Percentiles rank a stretch among this genome's conserved stretches.
phyloP scores from a whole-genome alignment of 2,888 invertebrate species.

The Scaptomyza tumidula region DNA sequence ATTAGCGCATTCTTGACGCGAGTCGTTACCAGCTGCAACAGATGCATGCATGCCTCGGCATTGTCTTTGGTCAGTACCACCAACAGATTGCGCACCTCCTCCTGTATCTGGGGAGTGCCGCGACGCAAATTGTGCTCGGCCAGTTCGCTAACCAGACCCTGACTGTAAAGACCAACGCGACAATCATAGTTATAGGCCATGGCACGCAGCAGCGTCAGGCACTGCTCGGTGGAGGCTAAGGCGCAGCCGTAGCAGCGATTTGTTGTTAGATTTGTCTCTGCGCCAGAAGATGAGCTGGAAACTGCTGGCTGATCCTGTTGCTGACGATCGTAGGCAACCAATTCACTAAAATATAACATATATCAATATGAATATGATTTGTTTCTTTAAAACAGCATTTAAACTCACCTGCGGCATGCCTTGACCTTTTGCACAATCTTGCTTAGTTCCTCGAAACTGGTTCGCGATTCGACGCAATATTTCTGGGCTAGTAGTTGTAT shows the following conservation, averaged over 20 bases:
- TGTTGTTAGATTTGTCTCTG: conserved; percentile 78
- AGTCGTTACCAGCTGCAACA: conserved; percentile 89
- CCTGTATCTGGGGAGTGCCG: conserved; percentile 93
- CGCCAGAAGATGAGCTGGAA: conserved; percentile 51
- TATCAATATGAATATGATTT: neutral
- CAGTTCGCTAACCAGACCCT: conserved; percentile 94
- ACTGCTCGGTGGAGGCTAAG: conserved; percentile 96
- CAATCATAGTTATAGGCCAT: conserved; percentile 92
- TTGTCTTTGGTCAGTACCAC: conserved; percentile 96
- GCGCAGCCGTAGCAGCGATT: conserved; percentile 95
- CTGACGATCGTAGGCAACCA: conserved; percentile 96
- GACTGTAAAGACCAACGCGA: conserved; percentile 90
- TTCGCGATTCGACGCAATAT: conserved; percentile 97
- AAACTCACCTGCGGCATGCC: conserved; percentile 90
- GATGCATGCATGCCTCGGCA: conserved; percentile 89
- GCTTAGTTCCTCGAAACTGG: conserved; percentile 97
- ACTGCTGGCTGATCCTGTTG: conserved; percentile 85
- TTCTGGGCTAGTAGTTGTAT: conserved; percentile 97
- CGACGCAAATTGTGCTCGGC: conserved; percentile 95
- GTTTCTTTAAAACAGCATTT: neutral
- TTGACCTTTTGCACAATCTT: conserved; percentile 95
- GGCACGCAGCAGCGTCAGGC: conserved; percentile 94
- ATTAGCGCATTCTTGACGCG: conserved; percentile 92
- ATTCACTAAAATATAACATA: conserved; percentile 86
- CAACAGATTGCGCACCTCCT: conserved; percentile 94